A percentile compares a stretch with the other conserved stretches of the same genome.
These are phyloP conservation scores for Coluber constrictor DNA, from an alignment of 2,797 vertebrate species.

Conservation along the genomic window DNA sequence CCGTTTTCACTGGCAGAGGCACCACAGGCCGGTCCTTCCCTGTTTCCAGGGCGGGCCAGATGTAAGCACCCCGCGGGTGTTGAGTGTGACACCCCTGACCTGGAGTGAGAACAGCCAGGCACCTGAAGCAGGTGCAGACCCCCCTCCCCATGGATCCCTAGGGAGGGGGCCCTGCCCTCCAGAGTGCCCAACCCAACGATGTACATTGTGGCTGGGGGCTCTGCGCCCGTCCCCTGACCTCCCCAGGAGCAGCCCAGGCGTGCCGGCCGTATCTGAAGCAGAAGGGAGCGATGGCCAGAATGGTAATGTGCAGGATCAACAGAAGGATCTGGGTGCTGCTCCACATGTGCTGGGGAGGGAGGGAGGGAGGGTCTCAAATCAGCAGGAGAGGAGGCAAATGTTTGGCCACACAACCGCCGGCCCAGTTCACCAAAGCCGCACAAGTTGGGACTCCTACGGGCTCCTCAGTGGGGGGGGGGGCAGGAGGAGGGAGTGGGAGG, in stretches of 20 bases:
- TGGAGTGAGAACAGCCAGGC: too few relatives aligned
- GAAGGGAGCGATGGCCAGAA: background rate
- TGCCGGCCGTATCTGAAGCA: background rate
- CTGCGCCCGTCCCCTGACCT: background rate
- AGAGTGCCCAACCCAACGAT: too few relatives aligned
- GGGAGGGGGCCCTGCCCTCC: background rate
- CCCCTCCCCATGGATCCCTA: too few relatives aligned
- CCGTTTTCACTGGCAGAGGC: too few relatives aligned
- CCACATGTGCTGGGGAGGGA: background rate
- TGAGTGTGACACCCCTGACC: too few relatives aligned
- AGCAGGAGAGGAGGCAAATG: background rate
- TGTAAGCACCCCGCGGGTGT: too few relatives aligned
- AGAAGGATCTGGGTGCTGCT: background rate
- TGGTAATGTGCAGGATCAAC: background rate
- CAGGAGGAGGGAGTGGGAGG: too few relatives aligned
- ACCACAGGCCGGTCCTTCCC: too few relatives aligned
- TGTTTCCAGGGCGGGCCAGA: too few relatives aligned
- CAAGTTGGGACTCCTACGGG: background rate
- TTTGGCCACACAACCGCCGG: constrained; percentile 54
- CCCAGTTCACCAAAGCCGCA: constrained; percentile 72
- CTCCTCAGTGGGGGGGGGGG: too few relatives aligned
- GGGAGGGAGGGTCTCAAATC: background rate
- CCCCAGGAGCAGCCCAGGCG: background rate
- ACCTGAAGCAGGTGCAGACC: too few relatives aligned
- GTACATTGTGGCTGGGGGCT: too few relatives aligned